A percentile compares a stretch with the other conserved stretches of the same genome.
Conservation (phyloP, 2,113 vertebrate species). For the Phaethornis superciliosus region DNA sequence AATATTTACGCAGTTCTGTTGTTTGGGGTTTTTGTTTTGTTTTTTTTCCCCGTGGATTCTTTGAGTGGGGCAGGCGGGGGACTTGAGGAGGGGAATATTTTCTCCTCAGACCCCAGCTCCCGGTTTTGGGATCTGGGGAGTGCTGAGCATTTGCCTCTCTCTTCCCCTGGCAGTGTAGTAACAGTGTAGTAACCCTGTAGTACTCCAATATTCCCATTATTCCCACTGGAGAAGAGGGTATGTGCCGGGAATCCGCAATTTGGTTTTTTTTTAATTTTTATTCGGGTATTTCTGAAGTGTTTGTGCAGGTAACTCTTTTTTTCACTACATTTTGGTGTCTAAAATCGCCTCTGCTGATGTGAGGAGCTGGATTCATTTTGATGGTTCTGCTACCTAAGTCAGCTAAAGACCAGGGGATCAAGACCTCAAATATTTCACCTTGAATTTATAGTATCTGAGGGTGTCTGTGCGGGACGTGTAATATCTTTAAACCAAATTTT, state of each 20-base stretch:
- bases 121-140: background rate
- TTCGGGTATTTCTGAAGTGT: background rate
- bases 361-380: background rate
- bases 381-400: background rate
- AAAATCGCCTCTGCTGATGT: background rate
- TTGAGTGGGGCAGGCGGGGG: background rate
- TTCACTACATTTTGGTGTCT: background rate
- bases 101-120: background rate
- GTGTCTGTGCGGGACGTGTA: conserved; percentile 9
- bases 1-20: too few relatives aligned
- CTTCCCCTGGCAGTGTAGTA: background rate
- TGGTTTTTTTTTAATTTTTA: background rate
- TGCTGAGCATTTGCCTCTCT: fast-evolving
- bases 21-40: too few relatives aligned
- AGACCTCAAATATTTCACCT: conserved; percentile 54
- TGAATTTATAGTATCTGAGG: conserved; percentile 38
- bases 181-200: background rate
- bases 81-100: background rate
- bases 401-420: conserved; percentile 34
- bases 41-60: background rate
- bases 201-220: background rate
- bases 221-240: background rate
- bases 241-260: background rate
- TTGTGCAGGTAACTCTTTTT: background rate
- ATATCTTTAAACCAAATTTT: conserved; percentile 41